Evolutionary conservation across 2,797 vertebrate genomes (phyloP).

Genomic region (Poeciliopsis turneri): DNA sequence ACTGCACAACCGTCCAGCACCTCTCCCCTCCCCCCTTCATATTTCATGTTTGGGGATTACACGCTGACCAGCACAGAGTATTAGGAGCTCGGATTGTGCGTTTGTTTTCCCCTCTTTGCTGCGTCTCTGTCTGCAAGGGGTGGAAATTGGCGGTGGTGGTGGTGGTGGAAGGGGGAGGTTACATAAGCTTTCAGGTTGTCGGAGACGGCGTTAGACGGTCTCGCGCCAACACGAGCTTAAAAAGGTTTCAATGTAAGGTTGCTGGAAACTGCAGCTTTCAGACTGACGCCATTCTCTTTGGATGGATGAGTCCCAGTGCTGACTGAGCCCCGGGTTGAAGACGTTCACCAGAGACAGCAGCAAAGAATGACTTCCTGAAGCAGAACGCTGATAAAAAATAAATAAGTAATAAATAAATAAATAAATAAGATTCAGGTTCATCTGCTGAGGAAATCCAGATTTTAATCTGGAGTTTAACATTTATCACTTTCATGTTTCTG

Average conservation of each 20-base stretch:
- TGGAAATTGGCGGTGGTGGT: neutral
- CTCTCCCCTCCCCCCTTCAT: slow-evolving; percentile 11
- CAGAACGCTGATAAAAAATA: neutral
- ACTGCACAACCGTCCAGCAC: slow-evolving; percentile 36
- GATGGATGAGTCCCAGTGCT: neutral
- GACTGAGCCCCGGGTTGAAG: neutral
- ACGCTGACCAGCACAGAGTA: slow-evolving; percentile 24
- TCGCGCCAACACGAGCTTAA: neutral
- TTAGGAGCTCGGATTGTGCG: slow-evolving; percentile 43
- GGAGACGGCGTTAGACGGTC: neutral
- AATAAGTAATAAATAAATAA: too few species aligned
- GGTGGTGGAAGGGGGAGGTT: slow-evolving; percentile 16
- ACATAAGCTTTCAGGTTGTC: slow-evolving; percentile 48
- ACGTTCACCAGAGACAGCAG: neutral
- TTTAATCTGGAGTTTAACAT: too few species aligned
- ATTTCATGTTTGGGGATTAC: slow-evolving; percentile 69
- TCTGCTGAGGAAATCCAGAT: too few species aligned
- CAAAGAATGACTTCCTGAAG: neutral
- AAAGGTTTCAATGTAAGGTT: neutral
- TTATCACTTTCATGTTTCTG: too few species aligned
- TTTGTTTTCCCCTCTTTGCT: slow-evolving; percentile 21
- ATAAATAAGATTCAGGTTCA: too few species aligned
- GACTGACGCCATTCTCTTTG: neutral
- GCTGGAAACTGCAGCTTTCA: neutral
- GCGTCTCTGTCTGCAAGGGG: slow-evolving; percentile 29